Evolutionary conservation across 2,888 invertebrate genomes (phyloP).

Genomic region (Drosophila cracens): DNA sequence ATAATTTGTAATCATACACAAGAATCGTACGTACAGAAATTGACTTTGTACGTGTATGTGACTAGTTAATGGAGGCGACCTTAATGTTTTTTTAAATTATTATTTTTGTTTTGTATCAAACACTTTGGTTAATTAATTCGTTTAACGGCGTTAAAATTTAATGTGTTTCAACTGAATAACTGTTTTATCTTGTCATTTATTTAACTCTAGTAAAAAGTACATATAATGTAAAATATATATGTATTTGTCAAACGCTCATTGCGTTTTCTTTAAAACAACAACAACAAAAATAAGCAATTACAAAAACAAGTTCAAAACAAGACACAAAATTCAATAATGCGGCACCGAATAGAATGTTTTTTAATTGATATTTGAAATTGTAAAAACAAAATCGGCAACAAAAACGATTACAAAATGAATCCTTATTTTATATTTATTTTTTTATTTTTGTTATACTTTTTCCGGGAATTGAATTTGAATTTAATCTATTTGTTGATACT

Average conservation of each 20-base stretch:
- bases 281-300: slow-evolving; percentile 12
- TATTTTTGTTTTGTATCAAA: slow-evolving; percentile 10
- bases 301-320: slow-evolving; percentile 27
- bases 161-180: slow-evolving; percentile 55
- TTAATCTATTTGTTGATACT: slow-evolving; percentile 47
- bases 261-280: slow-evolving; percentile 9
- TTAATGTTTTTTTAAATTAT: slow-evolving; percentile 10
- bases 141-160: slow-evolving; percentile 27
- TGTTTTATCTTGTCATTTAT: slow-evolving; percentile 60
- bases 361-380: slow-evolving; percentile 15
- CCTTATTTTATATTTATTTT: slow-evolving; percentile 9
- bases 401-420: slow-evolving; percentile 11
- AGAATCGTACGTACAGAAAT: slow-evolving; percentile 13
- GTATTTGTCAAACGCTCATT: slow-evolving; percentile 3
- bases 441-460: slow-evolving; percentile 19
- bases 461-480: slow-evolving; percentile 3
- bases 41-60: slow-evolving; percentile 5
- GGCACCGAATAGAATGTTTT: slow-evolving; percentile 32
- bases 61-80: slow-evolving; percentile 27
- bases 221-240: slow-evolving; percentile 21
- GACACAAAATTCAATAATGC: slow-evolving; percentile 32
- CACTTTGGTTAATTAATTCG: slow-evolving; percentile 31
- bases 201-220: slow-evolving; percentile 30
- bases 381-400: slow-evolving; percentile 6
- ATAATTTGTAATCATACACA: slow-evolving; percentile 16